These are phyloP conservation scores for Copidosoma floridanum DNA, from an alignment of 1,140 invertebrate species.

Conservation along the genomic window DNA sequence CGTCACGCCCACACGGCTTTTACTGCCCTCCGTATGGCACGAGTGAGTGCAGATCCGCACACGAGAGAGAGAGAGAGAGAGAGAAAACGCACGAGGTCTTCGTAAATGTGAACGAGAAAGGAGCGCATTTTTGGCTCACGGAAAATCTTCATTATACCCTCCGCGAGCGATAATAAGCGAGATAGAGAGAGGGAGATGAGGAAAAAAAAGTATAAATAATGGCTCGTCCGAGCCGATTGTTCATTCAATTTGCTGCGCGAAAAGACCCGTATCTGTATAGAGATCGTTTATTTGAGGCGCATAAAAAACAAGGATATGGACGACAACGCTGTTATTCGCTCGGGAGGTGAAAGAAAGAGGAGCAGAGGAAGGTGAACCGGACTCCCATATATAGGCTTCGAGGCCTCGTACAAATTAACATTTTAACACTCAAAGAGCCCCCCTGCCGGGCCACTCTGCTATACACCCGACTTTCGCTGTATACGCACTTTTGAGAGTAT, in stretches of 20 bases:
- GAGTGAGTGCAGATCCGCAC: background rate
- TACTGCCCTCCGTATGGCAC: background rate
- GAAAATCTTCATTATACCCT: too few species aligned
- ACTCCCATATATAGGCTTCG: too few species aligned
- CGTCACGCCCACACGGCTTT: slow-evolving; percentile 16
- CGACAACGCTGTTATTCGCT: background rate
- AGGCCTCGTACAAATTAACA: slow-evolving; percentile 34
- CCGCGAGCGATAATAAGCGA: too few species aligned
- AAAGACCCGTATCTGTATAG: background rate
- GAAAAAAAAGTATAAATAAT: background rate
- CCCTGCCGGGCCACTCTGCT: background rate
- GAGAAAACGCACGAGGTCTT: too few species aligned
- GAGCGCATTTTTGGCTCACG: too few species aligned
- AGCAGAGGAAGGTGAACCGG: too few species aligned
- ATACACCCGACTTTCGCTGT: background rate
- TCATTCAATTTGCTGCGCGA: slow-evolving; percentile 1
- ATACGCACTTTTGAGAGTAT: background rate
- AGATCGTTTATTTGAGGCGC: background rate
- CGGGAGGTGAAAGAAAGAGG: too few species aligned
- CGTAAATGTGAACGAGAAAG: too few species aligned
- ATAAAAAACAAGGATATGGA: background rate
- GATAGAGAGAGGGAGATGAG: background rate
- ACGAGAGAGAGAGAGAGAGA: background rate
- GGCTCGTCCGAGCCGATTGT: too few species aligned
- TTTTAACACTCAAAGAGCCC: slow-evolving; percentile 35